phyloP scores from a whole-genome alignment of 2,113 vertebrate genomes.

The Tympanuchus pallidicinctus region DNA sequence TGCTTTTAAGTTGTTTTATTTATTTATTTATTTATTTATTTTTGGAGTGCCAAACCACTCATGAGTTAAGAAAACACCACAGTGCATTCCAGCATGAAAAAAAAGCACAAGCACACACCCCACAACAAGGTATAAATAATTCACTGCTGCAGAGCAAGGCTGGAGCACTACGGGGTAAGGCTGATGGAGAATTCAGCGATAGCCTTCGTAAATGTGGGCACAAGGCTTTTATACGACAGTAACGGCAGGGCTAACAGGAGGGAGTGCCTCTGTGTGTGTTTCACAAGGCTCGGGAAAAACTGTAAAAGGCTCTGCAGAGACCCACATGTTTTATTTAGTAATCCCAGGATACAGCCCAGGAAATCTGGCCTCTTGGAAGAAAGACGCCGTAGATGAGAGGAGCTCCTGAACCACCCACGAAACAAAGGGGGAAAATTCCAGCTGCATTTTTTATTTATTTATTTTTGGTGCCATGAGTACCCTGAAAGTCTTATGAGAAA shows the following conservation, averaged over 20 bases:
- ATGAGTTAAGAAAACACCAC: constrained; percentile 45
- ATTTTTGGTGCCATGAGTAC: neutral
- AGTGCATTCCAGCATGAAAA: neutral
- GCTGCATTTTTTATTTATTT: neutral
- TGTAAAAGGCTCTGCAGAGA: neutral
- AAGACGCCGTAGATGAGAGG: neutral
- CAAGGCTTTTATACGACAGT: neutral
- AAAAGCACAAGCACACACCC: neutral
- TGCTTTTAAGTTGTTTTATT: constrained; percentile 43
- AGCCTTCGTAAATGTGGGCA: neutral
- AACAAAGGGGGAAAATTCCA: constrained; percentile 14
- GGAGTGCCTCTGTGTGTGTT: neutral
- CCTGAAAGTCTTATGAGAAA: neutral
- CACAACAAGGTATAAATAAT: constrained; percentile 22
- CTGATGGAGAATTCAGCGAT: neutral
- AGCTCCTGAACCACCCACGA: neutral
- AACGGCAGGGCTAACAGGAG: neutral
- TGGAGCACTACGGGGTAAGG: neutral
- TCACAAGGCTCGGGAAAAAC: neutral
- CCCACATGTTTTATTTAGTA: neutral
- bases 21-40: neutral
- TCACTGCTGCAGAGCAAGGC: neutral
- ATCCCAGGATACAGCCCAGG: constrained; percentile 5
- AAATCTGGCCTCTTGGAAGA: constrained; percentile 15
- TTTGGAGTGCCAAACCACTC: constrained; percentile 44